These are phyloP conservation scores for Molanna angustata DNA, from an alignment of 2,888 invertebrate genomes.

Conservation along the genomic window DNA sequence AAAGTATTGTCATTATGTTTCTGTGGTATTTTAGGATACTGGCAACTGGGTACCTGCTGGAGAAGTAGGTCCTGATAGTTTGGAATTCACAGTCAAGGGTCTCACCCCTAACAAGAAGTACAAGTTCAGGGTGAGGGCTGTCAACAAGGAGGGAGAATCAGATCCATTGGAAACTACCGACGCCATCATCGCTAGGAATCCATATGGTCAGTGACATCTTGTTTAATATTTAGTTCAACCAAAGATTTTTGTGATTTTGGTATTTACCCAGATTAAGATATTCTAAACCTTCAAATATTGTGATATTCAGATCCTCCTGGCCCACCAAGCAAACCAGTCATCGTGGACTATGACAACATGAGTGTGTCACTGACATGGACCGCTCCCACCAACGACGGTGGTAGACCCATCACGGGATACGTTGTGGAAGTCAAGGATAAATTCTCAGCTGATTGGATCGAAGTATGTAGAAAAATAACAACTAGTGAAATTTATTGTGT, in stretches of 20 bases:
- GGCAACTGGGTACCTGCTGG: slow-evolving; percentile 96
- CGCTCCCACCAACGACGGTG: slow-evolving; percentile 87
- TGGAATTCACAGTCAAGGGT: slow-evolving; percentile 81
- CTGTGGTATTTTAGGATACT: slow-evolving; percentile 58
- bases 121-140: slow-evolving; percentile 95
- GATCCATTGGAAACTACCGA: slow-evolving; percentile 91
- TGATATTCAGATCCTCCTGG: slow-evolving; percentile 72
- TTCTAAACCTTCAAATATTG: not conserved
- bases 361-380: slow-evolving; percentile 90
- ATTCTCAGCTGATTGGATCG: slow-evolving; percentile 79
- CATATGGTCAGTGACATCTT: slow-evolving; percentile 67
- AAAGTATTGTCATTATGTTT: not conserved
- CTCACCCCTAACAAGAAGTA: slow-evolving; percentile 95
- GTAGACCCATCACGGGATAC: slow-evolving; percentile 86
- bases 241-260: not conserved
- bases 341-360: slow-evolving; percentile 90
- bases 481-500: not conserved
- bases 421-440: slow-evolving; percentile 90
- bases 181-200: slow-evolving; percentile 90
- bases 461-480: slow-evolving; percentile 43
- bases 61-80: slow-evolving; percentile 81
- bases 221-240: not conserved
- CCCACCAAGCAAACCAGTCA: slow-evolving; percentile 86
- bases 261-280: not conserved
- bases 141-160: slow-evolving; percentile 97